Evolutionary conservation across 1,140 invertebrate genomes (phyloP), one percentile per base, ranked within the genome.

Genomic region (Temnothorax curvispinosus): DNA sequence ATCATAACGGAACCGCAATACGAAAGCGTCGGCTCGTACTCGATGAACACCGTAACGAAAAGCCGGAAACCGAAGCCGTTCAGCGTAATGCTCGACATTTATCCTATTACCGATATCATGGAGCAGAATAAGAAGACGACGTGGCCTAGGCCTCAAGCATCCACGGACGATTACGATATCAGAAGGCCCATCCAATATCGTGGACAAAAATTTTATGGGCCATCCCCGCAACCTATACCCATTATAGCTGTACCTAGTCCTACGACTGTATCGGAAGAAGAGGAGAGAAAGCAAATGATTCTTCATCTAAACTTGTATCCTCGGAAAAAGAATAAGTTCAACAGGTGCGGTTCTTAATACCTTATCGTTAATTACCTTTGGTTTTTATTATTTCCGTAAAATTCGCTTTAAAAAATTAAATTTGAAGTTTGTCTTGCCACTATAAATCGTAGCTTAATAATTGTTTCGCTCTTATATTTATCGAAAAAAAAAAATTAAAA

Each of bases 301-400:
- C 91, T 96, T 47, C 95, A 95, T 74, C 80, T 96, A n/a, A 96
- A 96, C 89, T 77, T 96, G 32, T 95, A 94, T 86, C 95, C 95
- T 0, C 92, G 93, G 52, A 93, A 87, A 50, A 95, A 94, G 80
- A 92, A 74, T 56, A 93, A 92, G 62, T 50, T 90, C 15, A 93
- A 41, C 41, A 95, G 94, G 94, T 95, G 69, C 50, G 32, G 13
- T 54, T 27, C 8, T 72, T 11, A 58, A 58, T 6, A 7, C 65
- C 2, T 78, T 35, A 21, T 27, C 41, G 18, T 11, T 27, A n/a
- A 52, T 52, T 5, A 5, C n/a, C 0, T 32, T 44, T 58, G 0
- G 2, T 76, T 77, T 9, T 77, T 8, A 32, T 44, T 3, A 44
- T 18, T 56, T 50, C 18, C 8, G 65, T 65, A 0, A 15, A 78